Base-by-base conservation (phyloP, 92 coral and sea anemone genomes). In the Epizoanthus scotinus region DNA sequence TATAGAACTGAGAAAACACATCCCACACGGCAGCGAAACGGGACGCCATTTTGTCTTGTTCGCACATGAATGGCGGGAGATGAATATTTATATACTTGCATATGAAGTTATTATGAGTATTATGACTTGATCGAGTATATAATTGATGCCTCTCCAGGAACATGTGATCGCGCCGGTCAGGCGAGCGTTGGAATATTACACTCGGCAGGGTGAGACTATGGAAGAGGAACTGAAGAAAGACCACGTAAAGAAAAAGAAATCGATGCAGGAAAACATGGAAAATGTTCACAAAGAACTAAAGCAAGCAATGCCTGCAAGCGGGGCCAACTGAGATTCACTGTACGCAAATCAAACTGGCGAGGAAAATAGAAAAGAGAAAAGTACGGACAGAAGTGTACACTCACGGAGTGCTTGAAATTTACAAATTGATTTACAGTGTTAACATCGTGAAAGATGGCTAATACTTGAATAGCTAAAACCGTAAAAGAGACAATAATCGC, bases 81-180 rank as follows among this genome's bases (percentile, higher is more conserved):
- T n/a, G n/a, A n/a, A n/a, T n/a, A n/a, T n/a, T n/a, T n/a, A n/a
- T n/a, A n/a, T n/a, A n/a, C n/a, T n/a, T n/a, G n/a, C n/a, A n/a
- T n/a, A n/a, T n/a, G n/a, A n/a, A n/a, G n/a, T n/a, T n/a, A n/a
- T n/a, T n/a, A n/a, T n/a, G n/a, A n/a, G n/a, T n/a, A 36, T 36
- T 36, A 36, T 36, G 42, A 36, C 5, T 36, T 36, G 42, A 36
- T 36, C 42, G 42, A 36, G 42, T 36, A 40, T 40, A 40, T 40
- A 63, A 63, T 27, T 63, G 38, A 24, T 25, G 31, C 18, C 12
- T 12, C 15, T 38, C 69, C 31, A 92, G 97, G 90, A 85, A 12
- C 97, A 83, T 42, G 88, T 92, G 28, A 81, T 92, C 7, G 94
- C 87, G 8, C 97, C 97, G 1, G 97, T 92, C 55, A 87, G 97